Conservation (phyloP, 2,797 vertebrate species). For the Setipinna tenuifilis region DNA sequence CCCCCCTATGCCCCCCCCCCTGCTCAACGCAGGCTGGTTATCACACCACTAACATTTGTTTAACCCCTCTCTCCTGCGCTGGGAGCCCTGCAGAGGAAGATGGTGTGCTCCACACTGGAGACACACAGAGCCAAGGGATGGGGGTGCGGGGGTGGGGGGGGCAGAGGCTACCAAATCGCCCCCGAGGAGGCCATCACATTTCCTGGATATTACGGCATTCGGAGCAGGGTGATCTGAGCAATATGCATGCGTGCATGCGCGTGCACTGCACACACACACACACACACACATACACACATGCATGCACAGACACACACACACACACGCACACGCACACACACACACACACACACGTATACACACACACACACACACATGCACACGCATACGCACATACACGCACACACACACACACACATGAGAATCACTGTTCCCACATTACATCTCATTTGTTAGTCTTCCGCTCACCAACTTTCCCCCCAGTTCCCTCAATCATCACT, state of each 20-base stretch:
- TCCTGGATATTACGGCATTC: conserved; percentile 76
- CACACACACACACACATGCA: conserved; percentile 33
- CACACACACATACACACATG: conserved; percentile 49
- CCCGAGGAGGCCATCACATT: conserved; percentile 78
- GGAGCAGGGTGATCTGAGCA: not conserved
- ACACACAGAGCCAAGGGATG: not conserved
- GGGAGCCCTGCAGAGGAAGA: conserved; percentile 62
- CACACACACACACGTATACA: not conserved
- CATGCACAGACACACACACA: not conserved
- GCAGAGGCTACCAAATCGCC: conserved; percentile 47
- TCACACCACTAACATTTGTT: conserved; percentile 99
- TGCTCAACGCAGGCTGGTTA: conserved; percentile 96
- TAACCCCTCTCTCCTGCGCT: conserved; percentile 89
- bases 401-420: not conserved
- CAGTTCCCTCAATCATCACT: not conserved
- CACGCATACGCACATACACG: conserved; percentile 23
- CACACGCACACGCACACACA: not conserved
- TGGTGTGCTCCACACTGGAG: conserved; percentile 63
- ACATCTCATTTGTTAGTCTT: conserved; percentile 5
- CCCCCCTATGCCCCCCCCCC: conserved; percentile 61
- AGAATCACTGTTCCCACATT: not conserved
- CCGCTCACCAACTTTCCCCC: conserved; percentile 10
- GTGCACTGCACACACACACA: conserved; percentile 55
- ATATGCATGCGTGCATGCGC: not conserved
- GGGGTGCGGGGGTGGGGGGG: too few species aligned